A percentile compares a stretch with the other conserved stretches of the same genome.
Evolutionary conservation across 2,797 vertebrate species (phyloP).

Genomic region (Florisuga fusca): DNA sequence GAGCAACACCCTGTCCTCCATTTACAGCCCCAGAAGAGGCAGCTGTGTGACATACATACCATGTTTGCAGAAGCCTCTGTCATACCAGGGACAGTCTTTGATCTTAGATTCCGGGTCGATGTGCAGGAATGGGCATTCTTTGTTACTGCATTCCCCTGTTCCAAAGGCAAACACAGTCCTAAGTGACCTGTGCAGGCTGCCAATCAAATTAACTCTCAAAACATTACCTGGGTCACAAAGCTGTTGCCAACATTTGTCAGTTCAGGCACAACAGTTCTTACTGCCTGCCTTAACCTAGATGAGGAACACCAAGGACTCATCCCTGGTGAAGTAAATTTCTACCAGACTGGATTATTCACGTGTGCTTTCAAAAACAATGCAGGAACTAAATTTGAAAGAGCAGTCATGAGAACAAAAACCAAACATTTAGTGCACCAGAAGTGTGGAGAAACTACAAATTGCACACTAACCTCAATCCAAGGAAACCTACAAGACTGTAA

Average conservation of each 20-base stretch:
- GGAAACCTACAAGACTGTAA: constrained; percentile 60
- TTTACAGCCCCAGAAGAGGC: background rate
- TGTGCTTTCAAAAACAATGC: constrained; percentile 3
- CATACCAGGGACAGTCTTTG: constrained; percentile 99
- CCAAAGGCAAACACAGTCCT: constrained; percentile 35
- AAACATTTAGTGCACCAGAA: constrained; percentile 50
- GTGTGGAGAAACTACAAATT: constrained; percentile 41
- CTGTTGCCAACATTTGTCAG: background rate
- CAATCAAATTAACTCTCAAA: background rate
- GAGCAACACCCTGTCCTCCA: background rate
- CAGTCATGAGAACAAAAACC: constrained; percentile 16
- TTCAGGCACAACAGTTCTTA: background rate
- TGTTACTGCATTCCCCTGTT: constrained; percentile 98
- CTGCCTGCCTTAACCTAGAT: constrained; percentile 22
- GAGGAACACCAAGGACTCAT: background rate
- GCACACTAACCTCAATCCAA: constrained; percentile 50
- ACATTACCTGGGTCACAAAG: background rate
- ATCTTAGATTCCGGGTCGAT: constrained; percentile 99
- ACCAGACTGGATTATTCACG: background rate
- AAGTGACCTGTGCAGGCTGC: background rate
- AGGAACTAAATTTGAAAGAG: background rate
- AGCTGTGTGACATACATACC: constrained; percentile 78
- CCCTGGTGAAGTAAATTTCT: background rate
- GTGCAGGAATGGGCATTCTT: constrained; percentile 98
- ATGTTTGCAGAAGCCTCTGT: constrained; percentile 98